These are phyloP conservation scores for Epistrophe eligans DNA, from an alignment of 2,888 invertebrate genomes.

Conservation along the genomic window DNA sequence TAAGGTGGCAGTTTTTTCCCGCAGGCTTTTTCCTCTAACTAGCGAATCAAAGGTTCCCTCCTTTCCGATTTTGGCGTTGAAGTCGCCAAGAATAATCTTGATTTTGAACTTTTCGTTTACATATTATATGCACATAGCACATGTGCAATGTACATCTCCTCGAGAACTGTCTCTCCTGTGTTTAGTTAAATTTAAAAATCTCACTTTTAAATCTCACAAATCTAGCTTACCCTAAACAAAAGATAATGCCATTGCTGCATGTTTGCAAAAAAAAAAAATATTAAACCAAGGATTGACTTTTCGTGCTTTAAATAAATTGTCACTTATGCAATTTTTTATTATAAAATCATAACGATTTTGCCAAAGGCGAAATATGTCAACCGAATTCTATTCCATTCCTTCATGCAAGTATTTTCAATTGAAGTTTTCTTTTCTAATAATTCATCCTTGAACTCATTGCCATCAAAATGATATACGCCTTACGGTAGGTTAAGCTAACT, in stretches of 20 bases:
- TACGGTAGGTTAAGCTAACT: neutral
- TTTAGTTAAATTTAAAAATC: no score
- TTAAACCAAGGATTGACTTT: neutral
- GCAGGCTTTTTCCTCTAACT: no score
- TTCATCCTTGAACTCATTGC: slow-evolving; percentile 36
- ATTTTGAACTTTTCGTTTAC: no score
- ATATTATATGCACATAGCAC: no score
- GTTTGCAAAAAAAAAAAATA: neutral
- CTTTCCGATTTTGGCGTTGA: no score
- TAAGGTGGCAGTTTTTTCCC: no score
- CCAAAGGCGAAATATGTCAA: neutral
- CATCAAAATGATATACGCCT: slow-evolving; percentile 11
- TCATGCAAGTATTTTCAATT: slow-evolving; percentile 29
- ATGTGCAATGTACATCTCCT: no score
- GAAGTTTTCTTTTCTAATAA: slow-evolving; percentile 17
- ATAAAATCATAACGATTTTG: neutral
- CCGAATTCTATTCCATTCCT: neutral
- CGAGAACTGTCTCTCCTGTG: no score
- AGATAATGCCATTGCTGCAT: neutral
- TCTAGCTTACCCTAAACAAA: no score
- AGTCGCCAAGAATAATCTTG: no score
- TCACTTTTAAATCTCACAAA: no score
- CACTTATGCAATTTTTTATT: slow-evolving; percentile 14
- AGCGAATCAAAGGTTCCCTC: no score
- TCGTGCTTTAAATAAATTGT: slow-evolving; percentile 1